Conservation (phyloP, 2,888 invertebrate species). For the Diaprepes abbreviatus region DNA sequence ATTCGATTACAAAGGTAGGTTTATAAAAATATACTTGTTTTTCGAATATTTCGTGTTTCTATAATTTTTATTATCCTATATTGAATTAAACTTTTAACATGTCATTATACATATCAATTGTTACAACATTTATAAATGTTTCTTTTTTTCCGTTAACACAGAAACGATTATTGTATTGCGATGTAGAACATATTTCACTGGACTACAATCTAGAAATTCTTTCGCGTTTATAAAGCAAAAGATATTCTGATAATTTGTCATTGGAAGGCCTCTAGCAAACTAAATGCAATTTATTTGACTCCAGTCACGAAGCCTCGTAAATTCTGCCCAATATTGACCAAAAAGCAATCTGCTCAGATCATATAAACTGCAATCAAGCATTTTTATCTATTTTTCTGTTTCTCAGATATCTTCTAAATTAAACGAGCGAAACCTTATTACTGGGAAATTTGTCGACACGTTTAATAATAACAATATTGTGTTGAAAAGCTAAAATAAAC, state of each 20-base stretch:
- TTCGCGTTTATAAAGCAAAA: constrained; percentile 22
- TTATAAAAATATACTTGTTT: too few relatives aligned
- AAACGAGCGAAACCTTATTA: constrained; percentile 25
- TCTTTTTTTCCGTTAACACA: too few relatives aligned
- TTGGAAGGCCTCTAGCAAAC: constrained; percentile 32
- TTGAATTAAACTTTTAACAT: too few relatives aligned
- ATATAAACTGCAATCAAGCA: constrained; percentile 62
- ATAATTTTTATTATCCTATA: too few relatives aligned
- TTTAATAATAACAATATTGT: too few relatives aligned
- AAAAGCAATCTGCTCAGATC: constrained; percentile 59
- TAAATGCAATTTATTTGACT: constrained; percentile 44
- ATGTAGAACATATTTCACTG: background rate
- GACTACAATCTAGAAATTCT: constrained; percentile 5
- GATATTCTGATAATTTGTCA: constrained; percentile 43
- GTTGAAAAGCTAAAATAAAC: too few relatives aligned
- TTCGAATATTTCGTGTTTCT: too few relatives aligned
- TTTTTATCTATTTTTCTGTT: constrained; percentile 61
- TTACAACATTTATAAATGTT: too few relatives aligned
- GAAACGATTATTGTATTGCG: too few relatives aligned
- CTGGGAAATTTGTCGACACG: background rate
- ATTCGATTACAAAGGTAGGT: too few relatives aligned
- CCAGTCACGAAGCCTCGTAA: constrained; percentile 49
- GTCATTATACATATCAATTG: too few relatives aligned
- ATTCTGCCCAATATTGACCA: constrained; percentile 49
- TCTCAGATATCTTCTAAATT: constrained; percentile 50